These are phyloP conservation scores for Andrena chrysosceles DNA, from an alignment of 2,888 invertebrate genomes.

Conservation along the genomic window DNA sequence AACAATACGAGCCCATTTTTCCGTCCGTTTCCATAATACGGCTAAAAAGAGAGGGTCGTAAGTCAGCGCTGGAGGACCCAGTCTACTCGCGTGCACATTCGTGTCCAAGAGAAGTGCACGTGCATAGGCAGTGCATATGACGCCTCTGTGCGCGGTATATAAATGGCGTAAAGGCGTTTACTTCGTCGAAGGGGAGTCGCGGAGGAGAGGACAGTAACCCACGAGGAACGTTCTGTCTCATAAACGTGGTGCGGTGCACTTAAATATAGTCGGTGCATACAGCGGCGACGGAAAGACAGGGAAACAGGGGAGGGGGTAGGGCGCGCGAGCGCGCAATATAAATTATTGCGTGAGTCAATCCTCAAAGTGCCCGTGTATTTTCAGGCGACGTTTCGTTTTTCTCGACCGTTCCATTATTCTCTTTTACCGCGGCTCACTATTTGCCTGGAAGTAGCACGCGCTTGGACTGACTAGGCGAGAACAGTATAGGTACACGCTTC, in stretches of 20 bases:
- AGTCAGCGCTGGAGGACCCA: not conserved
- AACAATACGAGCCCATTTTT: slow-evolving; percentile 18
- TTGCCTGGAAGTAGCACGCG: slow-evolving; percentile 38
- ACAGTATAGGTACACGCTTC: not conserved
- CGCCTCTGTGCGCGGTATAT: slow-evolving; percentile 61
- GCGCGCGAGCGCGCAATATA: slow-evolving; percentile 65
- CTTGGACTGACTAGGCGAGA: not conserved
- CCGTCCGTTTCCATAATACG: not conserved
- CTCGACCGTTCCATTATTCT: slow-evolving; percentile 53
- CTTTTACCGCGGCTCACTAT: slow-evolving; percentile 39
- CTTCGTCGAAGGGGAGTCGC: slow-evolving; percentile 55
- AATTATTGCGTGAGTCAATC: slow-evolving; percentile 75
- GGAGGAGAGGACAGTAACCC: slow-evolving; percentile 74
- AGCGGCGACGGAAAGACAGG: not conserved
- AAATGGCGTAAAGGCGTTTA: slow-evolving; percentile 72
- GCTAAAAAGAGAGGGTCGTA: not conserved
- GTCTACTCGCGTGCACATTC: slow-evolving; percentile 14
- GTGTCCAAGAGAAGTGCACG: slow-evolving; percentile 32
- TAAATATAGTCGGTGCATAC: slow-evolving; percentile 75
- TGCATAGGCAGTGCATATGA: slow-evolving; percentile 46
- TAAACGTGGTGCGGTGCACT: slow-evolving; percentile 69
- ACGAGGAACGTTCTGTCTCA: slow-evolving; percentile 71
- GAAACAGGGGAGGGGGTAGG: not conserved
- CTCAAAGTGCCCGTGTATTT: slow-evolving; percentile 63
- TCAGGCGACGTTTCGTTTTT: slow-evolving; percentile 57